Conservation (phyloP, 1,140 invertebrate genomes). For the Eufriesea mexicana region DNA sequence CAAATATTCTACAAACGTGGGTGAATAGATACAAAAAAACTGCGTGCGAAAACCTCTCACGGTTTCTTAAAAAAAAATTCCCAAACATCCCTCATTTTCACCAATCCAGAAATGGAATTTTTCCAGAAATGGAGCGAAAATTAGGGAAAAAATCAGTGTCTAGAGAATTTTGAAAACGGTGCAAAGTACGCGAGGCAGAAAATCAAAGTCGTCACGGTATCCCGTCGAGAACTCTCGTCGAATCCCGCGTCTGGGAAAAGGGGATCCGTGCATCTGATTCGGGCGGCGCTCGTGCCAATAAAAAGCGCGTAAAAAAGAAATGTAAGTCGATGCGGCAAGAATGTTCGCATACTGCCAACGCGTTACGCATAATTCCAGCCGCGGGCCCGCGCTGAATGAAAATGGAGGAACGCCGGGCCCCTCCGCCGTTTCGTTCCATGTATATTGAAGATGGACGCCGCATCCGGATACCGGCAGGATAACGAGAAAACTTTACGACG, state of each 20-base stretch:
- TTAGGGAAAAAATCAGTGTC: neutral
- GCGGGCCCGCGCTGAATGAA: slow-evolving; percentile 50
- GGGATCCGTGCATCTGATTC: slow-evolving; percentile 9
- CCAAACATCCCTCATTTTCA: neutral
- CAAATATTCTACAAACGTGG: no score
- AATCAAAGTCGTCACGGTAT: neutral
- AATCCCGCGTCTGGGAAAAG: neutral
- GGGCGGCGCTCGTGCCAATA: slow-evolving; percentile 33
- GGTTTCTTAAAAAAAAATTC: no score
- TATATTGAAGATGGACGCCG: slow-evolving; percentile 18
- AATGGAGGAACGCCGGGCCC: slow-evolving; percentile 44
- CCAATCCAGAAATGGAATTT: neutral
- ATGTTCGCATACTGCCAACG: slow-evolving; percentile 51
- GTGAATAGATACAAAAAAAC: no score
- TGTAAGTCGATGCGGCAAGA: slow-evolving; percentile 23
- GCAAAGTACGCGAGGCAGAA: neutral
- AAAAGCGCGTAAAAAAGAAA: slow-evolving; percentile 27
- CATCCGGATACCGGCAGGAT: slow-evolving; percentile 30
- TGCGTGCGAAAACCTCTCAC: no score
- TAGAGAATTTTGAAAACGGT: neutral
- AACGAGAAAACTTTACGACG: slow-evolving; percentile 47
- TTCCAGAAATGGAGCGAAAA: neutral
- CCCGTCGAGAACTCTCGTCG: neutral
- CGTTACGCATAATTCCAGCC: slow-evolving; percentile 55
- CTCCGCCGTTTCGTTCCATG: neutral